Evolutionary conservation across 2,888 invertebrate species (phyloP).

Genomic region (Plagiodera versicolora): DNA sequence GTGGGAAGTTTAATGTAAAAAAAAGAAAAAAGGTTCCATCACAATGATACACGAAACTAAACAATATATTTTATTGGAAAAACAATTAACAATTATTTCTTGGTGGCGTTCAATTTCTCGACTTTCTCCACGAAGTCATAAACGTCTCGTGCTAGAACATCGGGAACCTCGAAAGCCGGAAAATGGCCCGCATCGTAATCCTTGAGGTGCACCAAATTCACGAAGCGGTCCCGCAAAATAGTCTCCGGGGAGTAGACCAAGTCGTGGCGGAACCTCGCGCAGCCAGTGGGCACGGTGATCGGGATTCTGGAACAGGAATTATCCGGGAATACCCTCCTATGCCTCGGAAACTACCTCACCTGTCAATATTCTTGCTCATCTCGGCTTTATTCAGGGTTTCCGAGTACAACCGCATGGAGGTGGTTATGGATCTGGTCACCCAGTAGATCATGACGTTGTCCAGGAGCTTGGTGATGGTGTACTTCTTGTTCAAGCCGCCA

Average conservation of each 20-base stretch:
- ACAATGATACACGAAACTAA: too few species aligned
- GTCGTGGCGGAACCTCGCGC: constrained; percentile 75
- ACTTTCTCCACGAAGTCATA: constrained; percentile 29
- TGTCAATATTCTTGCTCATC: constrained; percentile 4
- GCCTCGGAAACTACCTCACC: constrained; percentile 1
- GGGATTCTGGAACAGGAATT: constrained; percentile 60
- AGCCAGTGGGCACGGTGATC: constrained; percentile 70
- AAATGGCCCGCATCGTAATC: constrained; percentile 41
- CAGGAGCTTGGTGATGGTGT: constrained; percentile 70
- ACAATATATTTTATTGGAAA: too few species aligned
- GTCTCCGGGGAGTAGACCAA: constrained; percentile 61
- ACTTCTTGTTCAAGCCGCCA: constrained; percentile 68
- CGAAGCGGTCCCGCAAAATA: constrained; percentile 22
- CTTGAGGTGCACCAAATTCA: constrained; percentile 29
- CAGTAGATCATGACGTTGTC: constrained; percentile 87
- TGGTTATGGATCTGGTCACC: constrained; percentile 71
- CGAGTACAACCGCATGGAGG: constrained; percentile 74
- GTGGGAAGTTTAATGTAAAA: too few species aligned
- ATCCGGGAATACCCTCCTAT: background rate
- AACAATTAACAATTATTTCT: background rate
- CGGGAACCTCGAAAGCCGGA: constrained; percentile 37
- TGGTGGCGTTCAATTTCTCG: constrained; percentile 12
- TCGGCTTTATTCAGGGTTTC: constrained; percentile 58
- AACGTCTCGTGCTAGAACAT: constrained; percentile 29
- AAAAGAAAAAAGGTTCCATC: too few species aligned